Base-by-base conservation (phyloP, 2,113 vertebrate genomes). In the Charina bottae region DNA sequence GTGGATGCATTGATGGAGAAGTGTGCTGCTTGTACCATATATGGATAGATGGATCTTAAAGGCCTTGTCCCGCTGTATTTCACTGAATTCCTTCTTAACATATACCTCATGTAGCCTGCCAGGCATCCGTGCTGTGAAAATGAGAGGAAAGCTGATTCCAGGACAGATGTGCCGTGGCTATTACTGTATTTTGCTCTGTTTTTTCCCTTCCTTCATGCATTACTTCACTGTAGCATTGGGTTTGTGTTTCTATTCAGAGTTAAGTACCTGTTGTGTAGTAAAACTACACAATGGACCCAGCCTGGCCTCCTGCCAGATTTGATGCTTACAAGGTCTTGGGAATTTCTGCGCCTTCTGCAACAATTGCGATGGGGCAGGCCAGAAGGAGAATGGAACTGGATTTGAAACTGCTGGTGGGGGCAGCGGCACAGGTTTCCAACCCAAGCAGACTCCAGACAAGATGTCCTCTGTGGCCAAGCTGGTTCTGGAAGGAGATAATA, bases 1-100 rank as follows among this genome's bases (percentile, higher is more conserved):
- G 37, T 26, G 7, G 60, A 72, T 91, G 37, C 19, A 58, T 8
- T 49, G n/a, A 28, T 37, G 42, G 60, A 56, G 37, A 56, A 49
- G n/a, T 15, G 11, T 89, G 56, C 58, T 89, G 56, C 58, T 19
- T 89, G n/a, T 15, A 89, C 91, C 72, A 88, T 37, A 84, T 89
- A 88, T 84, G 91, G 87, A 7, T 26, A 54, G 13, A 28, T 62
- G 26, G 7, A n/a, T 21, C 58, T 42, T 87, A 33, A 72, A 91
- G n/a, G 46, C 46, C 17, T 6, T 42, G 37, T 33, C 19, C 26
- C 19, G 2, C 19, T 24, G 55, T n/a, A 12, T 1, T 37, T 89
- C n/a, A 15, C 1, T 88, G 28, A 37, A 49, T 91, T 23, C 64
- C 55, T 26, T 42, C 59, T 58, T 55, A 87, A 59, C 28, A 37